Conservation (phyloP, 1,140 invertebrate species). For the Drosophila cardini region DNA sequence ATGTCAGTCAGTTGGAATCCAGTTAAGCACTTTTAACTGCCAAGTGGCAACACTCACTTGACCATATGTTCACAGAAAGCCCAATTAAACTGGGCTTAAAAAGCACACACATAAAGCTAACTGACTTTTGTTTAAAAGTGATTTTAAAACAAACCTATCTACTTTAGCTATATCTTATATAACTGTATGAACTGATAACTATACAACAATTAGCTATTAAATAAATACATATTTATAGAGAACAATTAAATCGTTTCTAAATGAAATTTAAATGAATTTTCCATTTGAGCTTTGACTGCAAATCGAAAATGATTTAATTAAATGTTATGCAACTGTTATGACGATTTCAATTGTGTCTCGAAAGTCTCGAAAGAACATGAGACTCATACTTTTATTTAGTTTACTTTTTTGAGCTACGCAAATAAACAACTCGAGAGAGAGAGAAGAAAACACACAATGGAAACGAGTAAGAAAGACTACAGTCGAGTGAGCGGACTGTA, state of each 20-base stretch:
- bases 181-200: no score
- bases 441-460: conserved; percentile 10
- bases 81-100: no score
- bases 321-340: conserved; percentile 3
- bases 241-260: neutral
- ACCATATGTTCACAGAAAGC: neutral
- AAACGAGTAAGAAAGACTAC: no score
- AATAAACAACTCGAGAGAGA: conserved; percentile 10
- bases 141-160: no score
- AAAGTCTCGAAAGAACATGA: no score
- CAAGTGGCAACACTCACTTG: neutral
- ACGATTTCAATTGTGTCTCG: conserved; percentile 32
- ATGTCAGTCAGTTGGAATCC: neutral
- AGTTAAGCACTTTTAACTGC: conserved; percentile 3
- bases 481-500: no score
- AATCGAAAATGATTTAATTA: conserved; percentile 21
- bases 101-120: no score
- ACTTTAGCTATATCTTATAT: no score
- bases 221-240: neutral
- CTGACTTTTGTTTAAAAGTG: no score
- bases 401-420: neutral
- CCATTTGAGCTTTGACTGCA: neutral
- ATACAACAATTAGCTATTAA: no score
- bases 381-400: conserved; percentile 20
- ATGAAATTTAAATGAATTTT: neutral